phyloP scores from a whole-genome alignment of 1,140 invertebrate genomes.

The Bactericera cockerelli region DNA sequence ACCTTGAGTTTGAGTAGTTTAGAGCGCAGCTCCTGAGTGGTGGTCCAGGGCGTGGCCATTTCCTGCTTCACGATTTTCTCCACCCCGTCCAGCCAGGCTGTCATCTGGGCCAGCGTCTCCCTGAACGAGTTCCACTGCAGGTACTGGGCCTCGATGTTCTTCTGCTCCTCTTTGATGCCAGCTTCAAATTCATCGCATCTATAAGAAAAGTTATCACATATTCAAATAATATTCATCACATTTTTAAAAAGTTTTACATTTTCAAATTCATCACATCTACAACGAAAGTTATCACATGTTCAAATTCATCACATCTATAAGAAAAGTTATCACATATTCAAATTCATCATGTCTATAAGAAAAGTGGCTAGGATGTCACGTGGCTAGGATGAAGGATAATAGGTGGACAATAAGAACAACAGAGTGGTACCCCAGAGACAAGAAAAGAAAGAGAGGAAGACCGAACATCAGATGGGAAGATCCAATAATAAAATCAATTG shows the following conservation, averaged over 20 bases:
- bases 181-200: slow-evolving; percentile 73
- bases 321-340: no score
- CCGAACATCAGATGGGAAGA: no score
- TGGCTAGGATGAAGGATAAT: no score
- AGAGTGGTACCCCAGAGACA: no score
- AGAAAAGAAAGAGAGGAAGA: no score
- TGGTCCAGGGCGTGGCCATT: slow-evolving; percentile 44
- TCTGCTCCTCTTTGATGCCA: slow-evolving; percentile 61
- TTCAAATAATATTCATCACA: no score
- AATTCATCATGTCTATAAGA: no score
- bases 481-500: no score
- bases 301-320: no score
- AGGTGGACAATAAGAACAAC: no score
- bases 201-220: slow-evolving; percentile 15
- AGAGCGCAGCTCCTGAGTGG: slow-evolving; percentile 69
- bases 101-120: slow-evolving; percentile 63
- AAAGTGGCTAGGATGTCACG: no score
- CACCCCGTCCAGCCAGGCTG: slow-evolving; percentile 72
- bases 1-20: slow-evolving; percentile 76
- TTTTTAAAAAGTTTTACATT: neutral
- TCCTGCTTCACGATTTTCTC: slow-evolving; percentile 65
- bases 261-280: neutral
- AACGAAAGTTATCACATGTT: slow-evolving; percentile 18
- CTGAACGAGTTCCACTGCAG: slow-evolving; percentile 71
- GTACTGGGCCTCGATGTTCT: slow-evolving; percentile 66